These are phyloP conservation scores for Ips nitidus DNA, from an alignment of 1,140 invertebrate genomes.

Conservation along the genomic window DNA sequence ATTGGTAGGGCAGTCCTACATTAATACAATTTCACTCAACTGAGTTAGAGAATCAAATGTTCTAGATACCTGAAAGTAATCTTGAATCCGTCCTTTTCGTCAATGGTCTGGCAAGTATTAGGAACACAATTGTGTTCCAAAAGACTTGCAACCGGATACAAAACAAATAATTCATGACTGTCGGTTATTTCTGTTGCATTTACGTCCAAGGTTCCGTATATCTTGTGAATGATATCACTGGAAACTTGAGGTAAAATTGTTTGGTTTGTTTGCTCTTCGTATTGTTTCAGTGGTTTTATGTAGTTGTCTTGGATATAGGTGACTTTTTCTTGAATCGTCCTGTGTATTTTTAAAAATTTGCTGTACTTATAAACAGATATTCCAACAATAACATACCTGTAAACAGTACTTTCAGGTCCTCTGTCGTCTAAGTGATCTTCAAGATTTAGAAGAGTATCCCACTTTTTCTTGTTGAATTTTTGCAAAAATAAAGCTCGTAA, in stretches of 20 bases:
- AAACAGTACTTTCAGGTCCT: conserved; percentile 60
- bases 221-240: conserved; percentile 62
- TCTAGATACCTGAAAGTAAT: conserved; percentile 43
- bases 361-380: background rate
- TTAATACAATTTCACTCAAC: too few species aligned
- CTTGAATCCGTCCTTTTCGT: conserved; percentile 51
- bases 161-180: conserved; percentile 53
- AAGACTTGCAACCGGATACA: conserved; percentile 64
- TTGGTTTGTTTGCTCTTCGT: conserved; percentile 35
- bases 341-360: conserved; percentile 50
- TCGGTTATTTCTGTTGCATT: conserved; percentile 65
- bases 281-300: conserved; percentile 52
- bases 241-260: conserved; percentile 49
- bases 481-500: conserved; percentile 68
- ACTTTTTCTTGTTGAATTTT: conserved; percentile 62
- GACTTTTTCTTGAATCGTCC: conserved; percentile 60
- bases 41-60: too few species aligned
- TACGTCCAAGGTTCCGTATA: conserved; percentile 67
- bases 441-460: conserved; percentile 63
- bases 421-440: conserved; percentile 70
- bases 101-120: conserved; percentile 62
- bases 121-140: conserved; percentile 66
- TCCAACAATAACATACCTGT: conserved; percentile 51
- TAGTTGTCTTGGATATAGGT: conserved; percentile 62
- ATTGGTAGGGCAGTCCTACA: conserved; percentile 59